These are phyloP conservation scores for Carlito syrichta DNA, from an alignment of 2,113 vertebrate genomes.

Conservation along the genomic window DNA sequence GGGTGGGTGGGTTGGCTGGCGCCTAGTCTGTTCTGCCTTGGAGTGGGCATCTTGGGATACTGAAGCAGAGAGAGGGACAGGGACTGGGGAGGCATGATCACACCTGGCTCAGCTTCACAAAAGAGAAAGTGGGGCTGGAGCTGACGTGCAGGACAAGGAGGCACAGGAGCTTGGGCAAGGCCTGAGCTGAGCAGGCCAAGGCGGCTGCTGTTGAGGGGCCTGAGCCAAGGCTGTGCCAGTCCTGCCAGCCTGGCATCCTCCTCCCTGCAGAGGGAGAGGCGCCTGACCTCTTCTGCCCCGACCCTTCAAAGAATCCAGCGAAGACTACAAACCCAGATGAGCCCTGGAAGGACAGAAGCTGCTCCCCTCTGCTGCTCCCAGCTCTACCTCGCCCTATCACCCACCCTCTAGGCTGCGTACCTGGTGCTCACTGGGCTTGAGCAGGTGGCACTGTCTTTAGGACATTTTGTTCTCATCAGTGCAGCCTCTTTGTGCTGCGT, in stretches of 20 bases:
- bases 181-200: not conserved
- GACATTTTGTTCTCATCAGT: not conserved
- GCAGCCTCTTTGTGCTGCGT: not conserved
- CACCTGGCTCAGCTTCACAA: not conserved
- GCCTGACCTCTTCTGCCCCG: not conserved
- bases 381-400: not conserved
- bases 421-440: not conserved
- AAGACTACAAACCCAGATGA: not conserved
- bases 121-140: not conserved
- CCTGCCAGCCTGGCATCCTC: not conserved
- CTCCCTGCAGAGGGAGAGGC: not conserved
- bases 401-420: not conserved
- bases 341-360: not conserved
- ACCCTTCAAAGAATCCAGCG: not conserved
- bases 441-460: not conserved
- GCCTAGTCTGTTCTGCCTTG: not conserved
- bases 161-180: not conserved
- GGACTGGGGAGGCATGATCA: not conserved
- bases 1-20: not conserved
- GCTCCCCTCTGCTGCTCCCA: not conserved
- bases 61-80: not conserved
- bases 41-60: not conserved
- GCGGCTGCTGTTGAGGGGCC: not conserved
- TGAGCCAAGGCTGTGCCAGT: not conserved
- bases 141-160: not conserved